Evolutionary conservation across 1,140 invertebrate genomes (phyloP).

Genomic region (Formica selysi): DNA sequence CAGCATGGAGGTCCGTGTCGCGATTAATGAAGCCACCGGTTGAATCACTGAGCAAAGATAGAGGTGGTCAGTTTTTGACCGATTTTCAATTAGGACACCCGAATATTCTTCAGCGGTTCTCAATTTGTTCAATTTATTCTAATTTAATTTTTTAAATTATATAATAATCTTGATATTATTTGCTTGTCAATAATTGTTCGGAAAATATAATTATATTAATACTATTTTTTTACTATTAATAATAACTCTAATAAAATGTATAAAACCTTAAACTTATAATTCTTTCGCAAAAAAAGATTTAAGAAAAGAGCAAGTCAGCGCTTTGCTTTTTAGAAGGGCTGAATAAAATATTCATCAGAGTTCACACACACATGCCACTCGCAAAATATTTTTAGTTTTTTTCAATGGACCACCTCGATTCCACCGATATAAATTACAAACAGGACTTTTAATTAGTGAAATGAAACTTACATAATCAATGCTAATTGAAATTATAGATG

Average conservation of each 20-base stretch:
- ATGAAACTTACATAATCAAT: slow-evolving; percentile 65
- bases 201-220: neutral
- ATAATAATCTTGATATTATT: neutral
- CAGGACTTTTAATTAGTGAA: slow-evolving; percentile 62
- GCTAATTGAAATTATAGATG: slow-evolving; percentile 75
- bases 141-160: neutral
- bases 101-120: slow-evolving; percentile 67
- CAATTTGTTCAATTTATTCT: slow-evolving; percentile 35
- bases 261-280: neutral
- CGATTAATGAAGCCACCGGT: slow-evolving; percentile 77
- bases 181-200: neutral
- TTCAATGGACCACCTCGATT: slow-evolving; percentile 11
- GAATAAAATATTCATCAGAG: neutral
- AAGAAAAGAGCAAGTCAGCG: neutral
- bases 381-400: neutral
- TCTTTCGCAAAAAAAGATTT: neutral
- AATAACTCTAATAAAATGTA: neutral
- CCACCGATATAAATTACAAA: slow-evolving; percentile 17
- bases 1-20: slow-evolving; percentile 69
- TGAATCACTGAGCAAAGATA: slow-evolving; percentile 71
- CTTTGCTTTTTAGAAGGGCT: neutral
- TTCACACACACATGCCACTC: neutral
- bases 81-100: slow-evolving; percentile 75
- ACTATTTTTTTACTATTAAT: neutral
- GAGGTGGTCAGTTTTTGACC: slow-evolving; percentile 70